phyloP scores from a whole-genome alignment of 2,113 vertebrate species.

The Macrotus californicus region DNA sequence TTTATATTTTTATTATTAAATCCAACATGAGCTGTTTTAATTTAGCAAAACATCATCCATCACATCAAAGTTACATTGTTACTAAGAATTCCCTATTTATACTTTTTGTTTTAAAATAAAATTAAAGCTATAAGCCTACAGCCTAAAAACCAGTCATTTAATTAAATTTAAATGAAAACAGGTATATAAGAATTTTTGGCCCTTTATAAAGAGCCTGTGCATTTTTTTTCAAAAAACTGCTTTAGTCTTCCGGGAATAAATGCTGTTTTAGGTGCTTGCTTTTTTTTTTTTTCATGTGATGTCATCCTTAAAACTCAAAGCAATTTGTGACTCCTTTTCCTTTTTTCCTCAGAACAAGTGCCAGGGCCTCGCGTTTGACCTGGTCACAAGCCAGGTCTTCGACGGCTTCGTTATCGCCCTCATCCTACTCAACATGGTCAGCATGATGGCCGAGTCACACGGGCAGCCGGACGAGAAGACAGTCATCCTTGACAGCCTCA shows the following conservation, averaged over 20 bases:
- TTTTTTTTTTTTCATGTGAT: neutral
- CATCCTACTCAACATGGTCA: slow-evolving; percentile 94
- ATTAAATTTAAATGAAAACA: slow-evolving; percentile 15
- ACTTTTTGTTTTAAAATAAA: slow-evolving; percentile 26
- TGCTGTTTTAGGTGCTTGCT: neutral
- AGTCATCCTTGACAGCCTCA: slow-evolving; percentile 86
- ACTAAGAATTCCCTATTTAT: neutral
- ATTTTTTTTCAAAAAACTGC: slow-evolving; percentile 14
- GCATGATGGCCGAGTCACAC: slow-evolving; percentile 91
- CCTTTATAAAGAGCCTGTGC: neutral
- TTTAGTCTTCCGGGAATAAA: neutral
- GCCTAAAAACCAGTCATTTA: neutral
- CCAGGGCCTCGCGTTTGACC: slow-evolving; percentile 90
- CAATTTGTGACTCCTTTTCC: neutral
- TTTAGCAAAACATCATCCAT: neutral
- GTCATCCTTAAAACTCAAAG: neutral
- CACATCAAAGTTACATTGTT: neutral
- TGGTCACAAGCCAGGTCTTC: slow-evolving; percentile 91
- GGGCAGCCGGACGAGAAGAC: accelerated
- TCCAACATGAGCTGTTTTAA: neutral
- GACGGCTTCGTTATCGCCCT: slow-evolving; percentile 91
- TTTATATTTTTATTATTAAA: neutral
- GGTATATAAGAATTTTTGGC: neutral
- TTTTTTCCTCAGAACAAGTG: slow-evolving; percentile 83
- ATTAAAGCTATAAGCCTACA: neutral